Conservation (phyloP, 1,140 invertebrate genomes). For the Condylostylus longicornis region DNA sequence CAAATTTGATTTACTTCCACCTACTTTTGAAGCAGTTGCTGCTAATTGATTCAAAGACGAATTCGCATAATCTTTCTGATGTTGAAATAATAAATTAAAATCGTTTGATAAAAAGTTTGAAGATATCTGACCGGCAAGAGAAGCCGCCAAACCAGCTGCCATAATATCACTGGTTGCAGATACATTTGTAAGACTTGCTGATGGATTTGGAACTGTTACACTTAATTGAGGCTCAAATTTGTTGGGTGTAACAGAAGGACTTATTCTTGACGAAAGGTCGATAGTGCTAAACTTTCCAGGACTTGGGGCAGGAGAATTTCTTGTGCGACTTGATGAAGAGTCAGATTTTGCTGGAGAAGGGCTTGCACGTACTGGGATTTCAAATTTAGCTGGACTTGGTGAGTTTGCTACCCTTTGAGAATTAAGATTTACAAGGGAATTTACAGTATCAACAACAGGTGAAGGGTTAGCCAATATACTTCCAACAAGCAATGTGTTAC, state of each 20-base stretch:
- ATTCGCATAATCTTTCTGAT: slow-evolving; percentile 24
- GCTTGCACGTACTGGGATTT: slow-evolving; percentile 23
- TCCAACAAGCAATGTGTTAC: background rate
- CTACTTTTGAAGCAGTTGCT: slow-evolving; percentile 26
- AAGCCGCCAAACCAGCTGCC: slow-evolving; percentile 26
- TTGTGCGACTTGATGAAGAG: slow-evolving; percentile 20
- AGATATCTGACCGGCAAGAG: slow-evolving; percentile 23
- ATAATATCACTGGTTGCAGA: slow-evolving; percentile 27
- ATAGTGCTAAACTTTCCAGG: slow-evolving; percentile 28
- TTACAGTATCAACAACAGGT: slow-evolving; percentile 28
- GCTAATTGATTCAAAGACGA: slow-evolving; percentile 26
- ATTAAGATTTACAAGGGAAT: too few relatives aligned
- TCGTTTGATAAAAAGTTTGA: slow-evolving; percentile 26
- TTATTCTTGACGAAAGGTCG: slow-evolving; percentile 26
- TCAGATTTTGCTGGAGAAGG: slow-evolving; percentile 31
- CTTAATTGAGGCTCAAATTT: slow-evolving; percentile 17
- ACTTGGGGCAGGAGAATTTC: slow-evolving; percentile 27
- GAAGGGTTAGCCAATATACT: slow-evolving; percentile 11
- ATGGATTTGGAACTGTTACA: slow-evolving; percentile 9
- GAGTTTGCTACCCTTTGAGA: too few relatives aligned
- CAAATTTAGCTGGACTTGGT: slow-evolving; percentile 30
- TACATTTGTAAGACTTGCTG: slow-evolving; percentile 13
- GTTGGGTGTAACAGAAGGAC: slow-evolving; percentile 28
- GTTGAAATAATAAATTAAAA: slow-evolving; percentile 21
- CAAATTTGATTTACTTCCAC: slow-evolving; percentile 7